Conservation (phyloP, 2,113 vertebrate genomes). For the Glareola pratincola region DNA sequence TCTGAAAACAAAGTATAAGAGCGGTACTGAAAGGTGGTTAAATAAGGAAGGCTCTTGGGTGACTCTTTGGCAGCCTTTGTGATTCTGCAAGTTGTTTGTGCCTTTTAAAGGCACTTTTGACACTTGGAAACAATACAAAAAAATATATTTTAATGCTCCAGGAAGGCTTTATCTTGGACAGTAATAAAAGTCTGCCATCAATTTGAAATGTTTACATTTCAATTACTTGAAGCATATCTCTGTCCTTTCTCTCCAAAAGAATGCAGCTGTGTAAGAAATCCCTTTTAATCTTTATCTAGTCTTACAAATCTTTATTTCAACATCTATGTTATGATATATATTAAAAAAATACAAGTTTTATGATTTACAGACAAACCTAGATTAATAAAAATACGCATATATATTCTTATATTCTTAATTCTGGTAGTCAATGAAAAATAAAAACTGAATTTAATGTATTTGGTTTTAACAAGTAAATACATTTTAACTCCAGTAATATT, state of each 20-base stretch:
- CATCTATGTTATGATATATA: not conserved
- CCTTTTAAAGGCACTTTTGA: conserved; percentile 35
- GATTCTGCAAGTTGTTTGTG: conserved; percentile 53
- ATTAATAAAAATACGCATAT: not conserved
- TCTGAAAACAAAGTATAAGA: conserved; percentile 57
- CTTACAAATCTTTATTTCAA: conserved; percentile 57
- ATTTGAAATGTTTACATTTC: conserved; percentile 81
- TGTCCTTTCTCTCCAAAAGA: conserved; percentile 61
- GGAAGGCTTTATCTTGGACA: conserved; percentile 71
- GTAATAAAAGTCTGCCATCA: conserved; percentile 75
- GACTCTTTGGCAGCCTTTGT: conserved; percentile 4
- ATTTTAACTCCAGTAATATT: not conserved
- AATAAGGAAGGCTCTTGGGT: not conserved
- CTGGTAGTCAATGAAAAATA: not conserved
- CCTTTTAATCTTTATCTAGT: conserved; percentile 67
- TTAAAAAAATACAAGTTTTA: not conserved
- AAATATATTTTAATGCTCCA: conserved; percentile 66
- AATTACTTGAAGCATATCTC: conserved; percentile 78
- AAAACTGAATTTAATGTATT: not conserved
- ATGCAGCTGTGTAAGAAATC: conserved; percentile 49
- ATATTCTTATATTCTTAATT: not conserved
- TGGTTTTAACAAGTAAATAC: not conserved
- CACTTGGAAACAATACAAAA: conserved; percentile 52
- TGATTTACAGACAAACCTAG: not conserved
- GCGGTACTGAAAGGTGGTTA: not conserved